Evolutionary conservation across 1,140 invertebrate species (phyloP), one percentile per base, ranked within the genome.

Genomic region (Aphelenchoides besseyi): DNA sequence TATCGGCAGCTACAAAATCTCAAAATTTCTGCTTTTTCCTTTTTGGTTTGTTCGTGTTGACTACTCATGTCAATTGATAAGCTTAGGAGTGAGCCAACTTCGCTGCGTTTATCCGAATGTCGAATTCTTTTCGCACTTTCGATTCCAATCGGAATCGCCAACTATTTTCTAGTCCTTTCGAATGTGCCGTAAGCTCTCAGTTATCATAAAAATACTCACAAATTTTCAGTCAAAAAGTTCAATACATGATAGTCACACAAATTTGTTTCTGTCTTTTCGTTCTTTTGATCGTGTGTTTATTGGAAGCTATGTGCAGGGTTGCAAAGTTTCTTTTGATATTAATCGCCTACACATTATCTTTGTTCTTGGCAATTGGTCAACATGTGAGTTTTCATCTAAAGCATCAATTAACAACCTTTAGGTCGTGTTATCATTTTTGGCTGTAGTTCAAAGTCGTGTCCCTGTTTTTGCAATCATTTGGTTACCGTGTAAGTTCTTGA

Each of bases 391-490:
- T 23, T 32, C 33, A 57, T 30, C 16, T 26, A 55, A 29, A 8
- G 16, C n/a, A 18, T 68, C 64, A 53, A 64, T 16, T 26, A 48
- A 69, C 12, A 73, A 23, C 55, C 57, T 79, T 76, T 70, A 82
- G 80, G 57, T 84, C 52, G 70, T 84, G 12, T 57, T 82, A 29
- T 73, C 72, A 9, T 81, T 85, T 29, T 72, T 85, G 3, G 72
- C 77, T n/a, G 79, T 80, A 37, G 72, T 76, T n/a, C 73, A 78
- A 30, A 70, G 70, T 53, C 64, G 54, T 3, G 41, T 78, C 28
- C 81, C 81, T 16, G 81, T 84, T 23, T 77, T 80, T 57, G 82
- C 81, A 12, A 74, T 85, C 28, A 71, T 83, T 33, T 85, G 81
- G 70, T 70, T 83, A 23, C 83, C 83, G 26, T 72, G 78, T 79